A percentile compares a stretch with the other conserved stretches of the same genome.
phyloP scores from a whole-genome alignment of 2,888 invertebrate genomes.

The Opisthograptis luteolata region DNA sequence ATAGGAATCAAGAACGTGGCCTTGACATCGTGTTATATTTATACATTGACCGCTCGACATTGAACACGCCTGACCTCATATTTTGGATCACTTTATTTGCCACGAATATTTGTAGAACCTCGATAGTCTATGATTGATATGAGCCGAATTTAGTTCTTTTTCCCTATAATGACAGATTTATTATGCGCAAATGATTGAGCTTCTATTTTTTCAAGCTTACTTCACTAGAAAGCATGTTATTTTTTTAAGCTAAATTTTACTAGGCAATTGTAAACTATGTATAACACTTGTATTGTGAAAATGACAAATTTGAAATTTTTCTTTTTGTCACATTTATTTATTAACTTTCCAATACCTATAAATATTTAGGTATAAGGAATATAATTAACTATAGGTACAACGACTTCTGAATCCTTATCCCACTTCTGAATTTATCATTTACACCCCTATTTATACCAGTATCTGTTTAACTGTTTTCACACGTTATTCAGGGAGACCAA shows the following conservation, averaged over 20 bases:
- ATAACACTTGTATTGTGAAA: too few species aligned
- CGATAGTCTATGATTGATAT: slow-evolving; percentile 14
- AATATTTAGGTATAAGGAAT: too few species aligned
- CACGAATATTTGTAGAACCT: slow-evolving; percentile 16
- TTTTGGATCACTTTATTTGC: slow-evolving; percentile 19
- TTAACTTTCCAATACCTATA: too few species aligned
- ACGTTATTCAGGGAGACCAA: slow-evolving; percentile 18
- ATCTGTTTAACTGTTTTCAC: slow-evolving; percentile 20
- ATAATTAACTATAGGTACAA: too few species aligned
- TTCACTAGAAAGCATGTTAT: too few species aligned
- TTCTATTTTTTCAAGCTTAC: slow-evolving; percentile 5
- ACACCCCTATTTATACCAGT: not conserved
- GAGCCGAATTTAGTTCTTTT: slow-evolving; percentile 2
- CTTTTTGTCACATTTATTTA: too few species aligned
- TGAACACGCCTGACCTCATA: slow-evolving; percentile 28
- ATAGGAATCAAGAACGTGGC: slow-evolving; percentile 22
- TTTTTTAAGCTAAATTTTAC: too few species aligned
- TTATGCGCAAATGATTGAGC: slow-evolving; percentile 1
- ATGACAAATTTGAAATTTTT: too few species aligned
- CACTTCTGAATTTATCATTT: not conserved
- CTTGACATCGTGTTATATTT: slow-evolving; percentile 33
- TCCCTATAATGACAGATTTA: slow-evolving; percentile 8
- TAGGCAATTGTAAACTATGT: too few species aligned
- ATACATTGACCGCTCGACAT: slow-evolving; percentile 26
- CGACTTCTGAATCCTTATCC: too few species aligned